Conservation (phyloP, 2,113 vertebrate species). For the Hippocampus abdominalis region DNA sequence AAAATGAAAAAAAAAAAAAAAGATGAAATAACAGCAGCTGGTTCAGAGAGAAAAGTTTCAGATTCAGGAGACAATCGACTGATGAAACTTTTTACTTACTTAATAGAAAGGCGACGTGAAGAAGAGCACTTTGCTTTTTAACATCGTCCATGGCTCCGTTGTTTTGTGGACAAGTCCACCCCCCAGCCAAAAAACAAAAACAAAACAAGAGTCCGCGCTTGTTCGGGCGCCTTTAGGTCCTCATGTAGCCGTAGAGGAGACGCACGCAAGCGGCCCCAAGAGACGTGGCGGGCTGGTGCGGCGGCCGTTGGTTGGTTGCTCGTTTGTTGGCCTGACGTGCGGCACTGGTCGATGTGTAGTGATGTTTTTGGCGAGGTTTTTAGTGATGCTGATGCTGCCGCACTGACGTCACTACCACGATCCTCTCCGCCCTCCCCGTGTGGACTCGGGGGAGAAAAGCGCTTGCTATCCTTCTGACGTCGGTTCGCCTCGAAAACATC, state of each 20-base stretch:
- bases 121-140: conserved; percentile 30
- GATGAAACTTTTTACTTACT: conserved; percentile 48
- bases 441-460: background rate
- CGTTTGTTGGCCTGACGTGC: background rate
- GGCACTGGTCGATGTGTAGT: background rate
- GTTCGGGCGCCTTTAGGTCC: conserved; percentile 33
- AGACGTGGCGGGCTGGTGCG: background rate
- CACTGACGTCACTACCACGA: background rate
- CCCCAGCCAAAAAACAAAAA: background rate
- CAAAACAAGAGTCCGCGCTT: background rate
- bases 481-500: background rate
- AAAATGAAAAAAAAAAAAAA: background rate
- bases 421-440: background rate
- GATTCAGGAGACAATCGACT: background rate
- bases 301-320: background rate
- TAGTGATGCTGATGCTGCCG: conserved; percentile 4
- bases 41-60: conserved; percentile 1
- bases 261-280: background rate
- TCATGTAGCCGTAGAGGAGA: conserved; percentile 30
- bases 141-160: conserved; percentile 67
- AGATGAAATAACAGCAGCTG: background rate
- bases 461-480: background rate
- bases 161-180: background rate
- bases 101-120: conserved; percentile 56
- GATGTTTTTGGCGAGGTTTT: background rate